These are phyloP conservation scores for Carabus problematicus DNA, from an alignment of 2,888 invertebrate species.

Conservation along the genomic window DNA sequence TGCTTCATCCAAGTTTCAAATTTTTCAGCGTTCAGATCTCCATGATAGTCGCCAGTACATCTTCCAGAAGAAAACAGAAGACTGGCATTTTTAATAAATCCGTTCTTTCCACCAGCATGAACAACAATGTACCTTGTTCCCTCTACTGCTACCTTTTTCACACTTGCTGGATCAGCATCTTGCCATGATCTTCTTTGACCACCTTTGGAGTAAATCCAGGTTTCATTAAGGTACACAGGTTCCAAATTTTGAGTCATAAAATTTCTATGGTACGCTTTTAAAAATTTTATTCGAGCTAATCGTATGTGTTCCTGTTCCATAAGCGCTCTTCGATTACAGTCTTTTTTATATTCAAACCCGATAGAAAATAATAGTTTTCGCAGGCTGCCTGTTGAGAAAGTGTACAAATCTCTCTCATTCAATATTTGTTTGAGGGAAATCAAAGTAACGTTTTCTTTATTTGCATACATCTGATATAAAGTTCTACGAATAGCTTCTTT, in stretches of 20 bases:
- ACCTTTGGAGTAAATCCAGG: constrained; percentile 13
- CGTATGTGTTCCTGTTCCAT: background rate
- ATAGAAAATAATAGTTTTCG: background rate
- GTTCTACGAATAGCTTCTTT: too few relatives aligned
- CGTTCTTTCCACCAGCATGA: too few relatives aligned
- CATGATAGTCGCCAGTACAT: constrained; percentile 4
- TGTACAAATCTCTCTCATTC: background rate
- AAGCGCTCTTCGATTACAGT: constrained; percentile 1
- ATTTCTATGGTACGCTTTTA: constrained; percentile 12
- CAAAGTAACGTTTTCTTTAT: too few relatives aligned
- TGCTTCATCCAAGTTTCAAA: constrained; percentile 3
- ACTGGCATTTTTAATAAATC: constrained; percentile 18
- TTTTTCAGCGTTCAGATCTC: constrained; percentile 14
- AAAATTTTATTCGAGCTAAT: background rate
- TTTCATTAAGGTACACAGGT: constrained; percentile 1
- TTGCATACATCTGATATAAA: too few relatives aligned
- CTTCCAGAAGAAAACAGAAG: constrained; percentile 8
- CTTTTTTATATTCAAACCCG: constrained; percentile 5
- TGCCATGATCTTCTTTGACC: constrained; percentile 12
- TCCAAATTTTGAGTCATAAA: constrained; percentile 2
- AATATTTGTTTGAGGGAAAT: too few relatives aligned
- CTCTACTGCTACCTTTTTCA: constrained; percentile 12
- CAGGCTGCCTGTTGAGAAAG: constrained; percentile 3
- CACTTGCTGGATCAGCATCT: constrained; percentile 3
- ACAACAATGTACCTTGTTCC: too few relatives aligned